Conservation (phyloP, 2,113 vertebrate genomes). For the Coregonus clupeaformis region DNA sequence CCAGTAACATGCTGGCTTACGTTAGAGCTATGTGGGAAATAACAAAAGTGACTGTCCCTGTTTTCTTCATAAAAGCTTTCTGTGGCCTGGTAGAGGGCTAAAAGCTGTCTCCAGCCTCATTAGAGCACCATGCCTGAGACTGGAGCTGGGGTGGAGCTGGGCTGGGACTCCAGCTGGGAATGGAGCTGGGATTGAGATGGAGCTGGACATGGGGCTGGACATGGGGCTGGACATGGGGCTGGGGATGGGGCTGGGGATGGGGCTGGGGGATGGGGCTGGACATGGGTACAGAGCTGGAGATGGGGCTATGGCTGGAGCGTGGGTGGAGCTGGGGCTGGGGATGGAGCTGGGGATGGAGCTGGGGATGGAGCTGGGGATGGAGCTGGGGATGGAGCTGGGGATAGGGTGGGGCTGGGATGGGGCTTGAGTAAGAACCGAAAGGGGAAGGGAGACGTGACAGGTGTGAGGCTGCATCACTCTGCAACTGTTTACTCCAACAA, state of each 20-base stretch:
- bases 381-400: too few species aligned
- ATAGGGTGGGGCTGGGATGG: too few species aligned
- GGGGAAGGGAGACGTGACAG: conserved; percentile 31
- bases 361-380: too few species aligned
- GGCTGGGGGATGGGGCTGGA: conserved; percentile 21
- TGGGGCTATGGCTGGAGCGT: not conserved
- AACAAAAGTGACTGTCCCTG: not conserved
- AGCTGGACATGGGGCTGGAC: not conserved
- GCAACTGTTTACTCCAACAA: conserved; percentile 42
- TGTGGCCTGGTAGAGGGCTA: not conserved
- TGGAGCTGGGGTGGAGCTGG: too few species aligned
- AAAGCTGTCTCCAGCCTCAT: not conserved
- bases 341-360: too few species aligned
- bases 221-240: too few species aligned
- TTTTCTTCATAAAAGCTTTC: not conserved
- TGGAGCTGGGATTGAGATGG: not conserved
- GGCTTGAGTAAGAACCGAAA: conserved; percentile 2
- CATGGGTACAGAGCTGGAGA: not conserved
- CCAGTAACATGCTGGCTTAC: not conserved
- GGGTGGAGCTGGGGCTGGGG: not conserved
- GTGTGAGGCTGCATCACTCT: conserved; percentile 42
- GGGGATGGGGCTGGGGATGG: too few species aligned
- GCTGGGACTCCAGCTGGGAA: not conserved
- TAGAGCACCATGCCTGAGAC: not conserved
- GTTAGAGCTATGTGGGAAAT: not conserved